Evolutionary conservation across 2,797 vertebrate species (phyloP).

Genomic region (Fistularia commersonii): DNA sequence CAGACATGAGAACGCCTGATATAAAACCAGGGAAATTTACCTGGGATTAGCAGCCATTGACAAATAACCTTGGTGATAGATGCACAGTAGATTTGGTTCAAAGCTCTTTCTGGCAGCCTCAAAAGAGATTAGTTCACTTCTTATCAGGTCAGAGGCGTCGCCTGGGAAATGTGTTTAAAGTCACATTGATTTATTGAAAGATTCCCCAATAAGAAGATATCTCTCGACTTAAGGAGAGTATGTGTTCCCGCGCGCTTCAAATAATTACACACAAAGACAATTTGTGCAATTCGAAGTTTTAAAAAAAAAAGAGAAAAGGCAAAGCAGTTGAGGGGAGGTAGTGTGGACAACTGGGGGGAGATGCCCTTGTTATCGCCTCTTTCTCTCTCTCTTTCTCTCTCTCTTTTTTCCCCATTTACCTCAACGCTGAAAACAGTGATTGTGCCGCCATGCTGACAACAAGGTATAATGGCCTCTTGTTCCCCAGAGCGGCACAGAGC

Average conservation of each 20-base stretch:
- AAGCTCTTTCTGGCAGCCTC: constrained; percentile 83
- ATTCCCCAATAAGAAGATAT: constrained; percentile 84
- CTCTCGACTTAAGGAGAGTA: constrained; percentile 68
- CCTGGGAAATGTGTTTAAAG: constrained; percentile 85
- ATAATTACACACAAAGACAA: constrained; percentile 70
- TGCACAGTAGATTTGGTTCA: constrained; percentile 85
- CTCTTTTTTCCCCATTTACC: constrained; percentile 71
- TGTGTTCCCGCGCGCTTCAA: constrained; percentile 48
- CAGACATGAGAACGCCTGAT: constrained; percentile 83
- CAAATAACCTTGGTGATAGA: constrained; percentile 87
- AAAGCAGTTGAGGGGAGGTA: no score
- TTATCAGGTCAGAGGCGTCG: constrained; percentile 83
- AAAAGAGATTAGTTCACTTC: constrained; percentile 86
- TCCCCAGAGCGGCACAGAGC: constrained; percentile 51
- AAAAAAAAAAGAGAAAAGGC: constrained; percentile 28
- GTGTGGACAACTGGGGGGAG: constrained; percentile 53
- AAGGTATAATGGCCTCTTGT: constrained; percentile 75
- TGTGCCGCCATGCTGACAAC: constrained; percentile 69
- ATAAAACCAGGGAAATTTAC: constrained; percentile 84
- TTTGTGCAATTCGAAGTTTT: constrained; percentile 56
- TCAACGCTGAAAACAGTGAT: constrained; percentile 73
- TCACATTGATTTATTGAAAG: constrained; percentile 88
- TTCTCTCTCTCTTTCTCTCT: constrained; percentile 53
- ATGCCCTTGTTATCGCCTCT: constrained; percentile 41
- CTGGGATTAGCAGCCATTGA: constrained; percentile 87